Evolutionary conservation across 2,888 invertebrate species (phyloP).

Genomic region (Gymnosoma rotundatum): DNA sequence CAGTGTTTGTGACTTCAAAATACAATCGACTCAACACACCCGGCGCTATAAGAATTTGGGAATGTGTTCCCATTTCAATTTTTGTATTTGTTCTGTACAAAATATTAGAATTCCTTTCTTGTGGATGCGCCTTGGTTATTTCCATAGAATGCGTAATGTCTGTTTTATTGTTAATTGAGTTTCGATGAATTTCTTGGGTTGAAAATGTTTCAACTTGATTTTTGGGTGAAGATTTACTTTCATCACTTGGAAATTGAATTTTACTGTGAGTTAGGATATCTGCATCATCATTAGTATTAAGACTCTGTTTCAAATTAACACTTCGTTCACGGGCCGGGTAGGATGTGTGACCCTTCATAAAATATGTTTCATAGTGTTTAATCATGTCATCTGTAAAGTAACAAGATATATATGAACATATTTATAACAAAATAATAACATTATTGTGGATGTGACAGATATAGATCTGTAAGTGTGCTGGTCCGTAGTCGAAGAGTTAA

Average conservation of each 20-base stretch:
- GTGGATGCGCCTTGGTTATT: slow-evolving; percentile 23
- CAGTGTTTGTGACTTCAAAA: slow-evolving; percentile 89
- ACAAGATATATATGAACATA: too few relatives aligned
- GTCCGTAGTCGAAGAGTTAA: too few relatives aligned
- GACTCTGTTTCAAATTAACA: slow-evolving; percentile 50
- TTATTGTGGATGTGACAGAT: too few relatives aligned
- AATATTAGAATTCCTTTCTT: slow-evolving; percentile 70
- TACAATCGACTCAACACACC: slow-evolving; percentile 83
- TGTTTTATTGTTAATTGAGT: slow-evolving; percentile 63
- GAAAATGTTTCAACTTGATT: slow-evolving; percentile 79
- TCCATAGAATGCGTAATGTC: slow-evolving; percentile 46
- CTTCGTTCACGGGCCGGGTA: slow-evolving; percentile 64
- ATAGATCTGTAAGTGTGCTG: too few relatives aligned
- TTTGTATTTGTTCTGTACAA: slow-evolving; percentile 78
- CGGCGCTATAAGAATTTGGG: slow-evolving; percentile 82
- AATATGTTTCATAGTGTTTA: slow-evolving; percentile 77
- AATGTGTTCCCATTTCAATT: slow-evolving; percentile 83
- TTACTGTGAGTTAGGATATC: slow-evolving; percentile 72
- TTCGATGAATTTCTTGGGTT: slow-evolving; percentile 73
- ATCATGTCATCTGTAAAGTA: slow-evolving; percentile 77
- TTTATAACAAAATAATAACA: too few relatives aligned
- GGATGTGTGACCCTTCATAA: slow-evolving; percentile 72
- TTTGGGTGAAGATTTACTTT: slow-evolving; percentile 72
- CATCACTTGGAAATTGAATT: slow-evolving; percentile 76
- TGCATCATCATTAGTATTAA: slow-evolving; percentile 52